Base-by-base conservation (phyloP, 2,113 vertebrate species). In the Ivindomyrus marchei region DNA sequence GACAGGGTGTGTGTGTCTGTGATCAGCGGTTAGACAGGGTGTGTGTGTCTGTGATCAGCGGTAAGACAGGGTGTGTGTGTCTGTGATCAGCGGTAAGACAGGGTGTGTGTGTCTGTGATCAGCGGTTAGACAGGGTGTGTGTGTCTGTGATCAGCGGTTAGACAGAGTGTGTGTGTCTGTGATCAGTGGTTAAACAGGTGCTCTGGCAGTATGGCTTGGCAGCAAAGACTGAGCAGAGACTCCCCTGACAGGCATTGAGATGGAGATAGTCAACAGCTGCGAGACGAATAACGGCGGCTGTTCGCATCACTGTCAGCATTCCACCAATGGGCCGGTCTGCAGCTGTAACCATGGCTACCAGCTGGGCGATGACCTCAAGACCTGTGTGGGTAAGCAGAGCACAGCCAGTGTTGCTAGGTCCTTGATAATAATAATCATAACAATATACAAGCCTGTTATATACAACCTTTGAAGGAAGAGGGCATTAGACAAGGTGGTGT, bases 241-340 rank as follows among this genome's bases (percentile, higher is more conserved):
- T 92, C 53, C 88, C 52, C 2, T 89, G 36, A 15, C 94, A 99
- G 98, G 97, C 45, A 99, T 99, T 11, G 98, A 98, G 93, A 98
- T 99, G 98, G 98, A 99, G 94, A 97, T 99, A 0, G 97, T 99
- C 66, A 98, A 98, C 95, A 98, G 97, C 93, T 99, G 98, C 0
- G 98, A 98, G 90, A 90, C 90, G 19, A 92, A 92, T 94, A 98
- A 98, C 0, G 98, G 98, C 0, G 98, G 97, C 91, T 99, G 98
- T 17, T 98, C 97, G 0, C 98, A 99, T 0, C 85, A 93, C 21
- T 99, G 98, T 93, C 96, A 96, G 53, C 98, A 99, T 94, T 97
- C 93, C 89, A 97, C 95, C 89, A 56, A 89, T 0, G 98, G 98
- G 2, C 97, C 98, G 0, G 92, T 93, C 83, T 99, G 98, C 74